These are phyloP conservation scores for Drosophila miranda DNA, from an alignment of 1,140 invertebrate genomes.

Conservation along the genomic window DNA sequence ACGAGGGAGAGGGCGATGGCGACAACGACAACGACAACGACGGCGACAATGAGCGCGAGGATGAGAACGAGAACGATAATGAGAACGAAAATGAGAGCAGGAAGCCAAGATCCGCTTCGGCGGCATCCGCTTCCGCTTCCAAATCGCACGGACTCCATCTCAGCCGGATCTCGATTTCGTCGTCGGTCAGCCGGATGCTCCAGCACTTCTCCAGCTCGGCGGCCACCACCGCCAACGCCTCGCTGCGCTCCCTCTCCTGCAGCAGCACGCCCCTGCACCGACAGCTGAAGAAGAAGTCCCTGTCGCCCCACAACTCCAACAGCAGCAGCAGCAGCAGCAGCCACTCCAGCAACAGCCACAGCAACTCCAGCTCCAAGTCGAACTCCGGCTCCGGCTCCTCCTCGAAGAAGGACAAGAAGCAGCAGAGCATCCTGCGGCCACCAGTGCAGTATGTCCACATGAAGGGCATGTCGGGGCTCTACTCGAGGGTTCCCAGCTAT, in stretches of 20 bases:
- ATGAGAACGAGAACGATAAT: constrained; percentile 31
- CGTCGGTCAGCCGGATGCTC: constrained; percentile 86
- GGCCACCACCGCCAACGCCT: constrained; percentile 64
- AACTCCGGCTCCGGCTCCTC: constrained; percentile 21
- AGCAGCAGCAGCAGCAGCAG: constrained; percentile 45
- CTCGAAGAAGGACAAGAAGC: constrained; percentile 73
- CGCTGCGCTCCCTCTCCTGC: constrained; percentile 85
- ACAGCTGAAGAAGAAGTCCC: constrained; percentile 54
- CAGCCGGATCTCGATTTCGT: constrained; percentile 82
- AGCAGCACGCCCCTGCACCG: constrained; percentile 83
- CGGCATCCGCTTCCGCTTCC: constrained; percentile 34
- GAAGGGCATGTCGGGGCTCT: constrained; percentile 82
- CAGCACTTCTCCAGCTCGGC: constrained; percentile 84
- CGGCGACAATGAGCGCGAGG: constrained; percentile 40
- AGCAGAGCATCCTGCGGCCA: constrained; percentile 81
- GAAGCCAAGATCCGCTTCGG: constrained; percentile 45
- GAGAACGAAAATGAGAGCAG: constrained; percentile 35
- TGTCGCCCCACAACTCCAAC: constrained; percentile 47
- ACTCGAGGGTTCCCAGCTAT: constrained; percentile 76
- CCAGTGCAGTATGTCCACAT: constrained; percentile 78
- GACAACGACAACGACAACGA: constrained; percentile 19
- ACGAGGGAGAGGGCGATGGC: constrained; percentile 35
- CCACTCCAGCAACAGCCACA: constrained; percentile 39
- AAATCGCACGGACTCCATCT: constrained; percentile 60
- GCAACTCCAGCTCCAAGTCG: constrained; percentile 29